Evolutionary conservation across 2,797 vertebrate species (phyloP), one percentile per base, ranked within the genome.

Genomic region (Propithecus perrieri): DNA sequence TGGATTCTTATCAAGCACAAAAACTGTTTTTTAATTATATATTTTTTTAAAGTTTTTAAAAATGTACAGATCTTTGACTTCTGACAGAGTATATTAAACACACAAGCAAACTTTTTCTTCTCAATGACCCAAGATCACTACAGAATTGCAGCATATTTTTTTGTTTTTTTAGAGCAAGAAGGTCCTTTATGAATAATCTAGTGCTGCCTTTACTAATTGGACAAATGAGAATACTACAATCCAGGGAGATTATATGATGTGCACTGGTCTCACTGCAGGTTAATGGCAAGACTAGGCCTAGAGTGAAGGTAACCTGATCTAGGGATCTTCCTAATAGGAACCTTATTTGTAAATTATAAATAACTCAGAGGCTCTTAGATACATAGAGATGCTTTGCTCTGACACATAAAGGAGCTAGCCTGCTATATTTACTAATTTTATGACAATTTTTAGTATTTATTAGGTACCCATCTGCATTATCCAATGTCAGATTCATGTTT

Each of bases 181-280:
- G 43, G 30, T 93, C n/a, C 86, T 97, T 91, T 84, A 94, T 55
- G 80, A 55, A 74, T 95, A 95, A 93, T 48, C 38, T 38, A 91
- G 7, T 17, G n/a, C 43, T 88, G 18, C 8, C 38, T 72, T 97
- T 53, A 86, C 91, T 97, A 97, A 97, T 93, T 97, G 95, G 79
- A 83, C 96, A 96, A 96, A 94, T 89, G 96, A 97, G 97, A 97
- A 97, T 97, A 95, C 80, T 95, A 65, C 28, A 78, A 87, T 61
- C 97, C 95, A 91, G 88, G 94, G 97, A 97, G 96, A 90, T 78
- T 96, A 46, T 48, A 11, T 26, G 15, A 76, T 61, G 30, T 17
- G 28, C 30, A 48, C 48, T 95, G 38, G 91, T 94, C 59, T 91
- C 95, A 80, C 0, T 61, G 22, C 69, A 96, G 89, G 65, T 71